phyloP scores from a whole-genome alignment of 2,888 invertebrate species.

The Melanchra persicariae region DNA sequence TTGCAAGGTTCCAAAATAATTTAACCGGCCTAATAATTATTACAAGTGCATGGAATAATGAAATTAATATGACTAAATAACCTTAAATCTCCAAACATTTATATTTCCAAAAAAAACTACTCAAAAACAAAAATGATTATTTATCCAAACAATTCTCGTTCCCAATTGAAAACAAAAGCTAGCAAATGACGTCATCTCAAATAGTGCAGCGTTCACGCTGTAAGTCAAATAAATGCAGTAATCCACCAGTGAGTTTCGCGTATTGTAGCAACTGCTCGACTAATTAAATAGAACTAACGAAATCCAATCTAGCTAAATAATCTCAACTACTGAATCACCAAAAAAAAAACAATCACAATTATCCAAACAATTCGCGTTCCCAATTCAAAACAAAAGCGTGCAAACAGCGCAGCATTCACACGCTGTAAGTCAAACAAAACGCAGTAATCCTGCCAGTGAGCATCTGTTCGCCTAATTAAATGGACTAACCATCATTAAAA shows the following conservation, averaged over 20 bases:
- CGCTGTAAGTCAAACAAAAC: conserved; percentile 55
- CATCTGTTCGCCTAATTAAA: conserved; percentile 62
- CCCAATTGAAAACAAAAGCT: conserved; percentile 46
- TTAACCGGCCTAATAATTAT: too few relatives aligned
- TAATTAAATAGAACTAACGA: conserved; percentile 65
- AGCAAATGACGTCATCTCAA: too few relatives aligned
- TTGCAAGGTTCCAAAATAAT: too few relatives aligned
- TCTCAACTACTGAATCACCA: background rate
- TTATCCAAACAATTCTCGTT: conserved; percentile 22
- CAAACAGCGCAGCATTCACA: conserved; percentile 23
- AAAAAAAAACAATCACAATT: conserved; percentile 29
- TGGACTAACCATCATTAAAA: conserved; percentile 60
- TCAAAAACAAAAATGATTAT: conserved; percentile 21
- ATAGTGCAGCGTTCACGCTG: conserved; percentile 20
- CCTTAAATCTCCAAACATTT: too few relatives aligned
- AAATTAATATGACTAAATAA: too few relatives aligned
- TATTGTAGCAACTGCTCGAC: conserved; percentile 47
- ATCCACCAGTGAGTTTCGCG: conserved; percentile 42
- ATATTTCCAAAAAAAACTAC: too few relatives aligned
- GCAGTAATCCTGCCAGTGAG: conserved; percentile 46
- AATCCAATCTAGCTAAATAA: too few relatives aligned
- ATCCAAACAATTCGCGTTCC: conserved; percentile 23
- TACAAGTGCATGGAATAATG: too few relatives aligned
- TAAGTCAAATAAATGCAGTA: conserved; percentile 59
- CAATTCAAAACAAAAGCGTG: conserved; percentile 44